Conservation (phyloP, 2,797 vertebrate species). For the Salarias fasciatus region DNA sequence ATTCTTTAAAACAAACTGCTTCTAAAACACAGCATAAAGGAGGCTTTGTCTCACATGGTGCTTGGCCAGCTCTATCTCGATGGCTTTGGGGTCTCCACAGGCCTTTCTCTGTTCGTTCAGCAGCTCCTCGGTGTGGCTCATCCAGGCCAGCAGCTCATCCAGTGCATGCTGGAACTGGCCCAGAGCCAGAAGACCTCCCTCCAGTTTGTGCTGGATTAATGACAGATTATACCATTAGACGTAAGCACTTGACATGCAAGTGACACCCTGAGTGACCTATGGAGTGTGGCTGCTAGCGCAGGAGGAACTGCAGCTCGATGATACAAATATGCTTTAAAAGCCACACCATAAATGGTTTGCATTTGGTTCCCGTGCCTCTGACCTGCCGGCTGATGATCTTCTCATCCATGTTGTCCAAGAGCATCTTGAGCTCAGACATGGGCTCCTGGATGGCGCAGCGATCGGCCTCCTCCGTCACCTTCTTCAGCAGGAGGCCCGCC, state of each 20-base stretch:
- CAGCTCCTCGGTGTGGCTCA: slow-evolving; percentile 94
- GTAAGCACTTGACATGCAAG: slow-evolving; percentile 31
- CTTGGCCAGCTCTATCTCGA: slow-evolving; percentile 98
- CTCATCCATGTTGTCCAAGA: slow-evolving; percentile 93
- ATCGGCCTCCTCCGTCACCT: slow-evolving; percentile 89
- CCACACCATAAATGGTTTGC: too few species aligned
- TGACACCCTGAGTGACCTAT: slow-evolving; percentile 12
- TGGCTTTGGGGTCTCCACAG: slow-evolving; percentile 95
- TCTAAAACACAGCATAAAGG: background rate
- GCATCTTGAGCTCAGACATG: slow-evolving; percentile 90
- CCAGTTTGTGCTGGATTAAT: slow-evolving; percentile 92
- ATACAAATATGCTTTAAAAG: too few species aligned
- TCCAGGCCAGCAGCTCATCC: slow-evolving; percentile 95
- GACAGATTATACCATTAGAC: slow-evolving; percentile 63
- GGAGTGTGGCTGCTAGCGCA: background rate
- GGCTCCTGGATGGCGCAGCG: slow-evolving; percentile 92
- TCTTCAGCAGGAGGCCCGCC: slow-evolving; percentile 93
- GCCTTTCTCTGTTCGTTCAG: slow-evolving; percentile 93
- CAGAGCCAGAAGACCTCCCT: slow-evolving; percentile 94
- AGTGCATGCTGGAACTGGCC: slow-evolving; percentile 98
- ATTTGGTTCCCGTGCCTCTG: slow-evolving; percentile 24
- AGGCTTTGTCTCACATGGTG: slow-evolving; percentile 89
- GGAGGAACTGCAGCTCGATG: background rate
- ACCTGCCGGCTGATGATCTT: slow-evolving; percentile 96
- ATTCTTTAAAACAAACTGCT: background rate